Percentiles rank a stretch among this genome's conserved stretches.
phyloP scores from a whole-genome alignment of 1,140 invertebrate species.

The Pygmarrhopalites habei region DNA sequence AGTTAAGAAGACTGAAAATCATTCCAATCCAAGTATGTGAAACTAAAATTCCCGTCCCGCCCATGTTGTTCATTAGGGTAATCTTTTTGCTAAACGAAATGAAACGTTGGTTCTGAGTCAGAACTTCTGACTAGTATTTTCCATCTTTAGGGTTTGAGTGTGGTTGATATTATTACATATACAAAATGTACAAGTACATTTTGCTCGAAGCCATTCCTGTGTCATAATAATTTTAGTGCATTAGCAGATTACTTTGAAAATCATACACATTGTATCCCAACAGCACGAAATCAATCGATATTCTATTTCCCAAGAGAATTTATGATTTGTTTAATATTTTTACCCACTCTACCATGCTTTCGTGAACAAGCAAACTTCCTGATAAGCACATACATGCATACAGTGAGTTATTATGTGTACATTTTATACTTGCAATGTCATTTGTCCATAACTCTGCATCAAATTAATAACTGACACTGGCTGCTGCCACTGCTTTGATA shows the following conservation, averaged over 20 bases:
- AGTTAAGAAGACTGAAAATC: constrained; percentile 35
- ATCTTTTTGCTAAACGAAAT: background rate
- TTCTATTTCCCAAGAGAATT: too few species aligned
- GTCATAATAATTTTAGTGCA: background rate
- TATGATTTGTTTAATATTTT: too few species aligned
- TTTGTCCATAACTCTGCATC: too few species aligned
- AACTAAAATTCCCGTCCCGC: constrained; percentile 25
- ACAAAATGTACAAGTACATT: background rate
- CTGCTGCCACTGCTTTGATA: too few species aligned
- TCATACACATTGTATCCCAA: background rate
- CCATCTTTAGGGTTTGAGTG: too few species aligned
- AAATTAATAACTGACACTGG: too few species aligned
- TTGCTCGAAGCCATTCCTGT: background rate
- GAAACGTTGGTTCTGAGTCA: background rate
- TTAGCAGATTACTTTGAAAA: background rate
- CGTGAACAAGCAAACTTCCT: too few species aligned
- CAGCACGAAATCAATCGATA: background rate
- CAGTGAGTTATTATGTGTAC: too few species aligned
- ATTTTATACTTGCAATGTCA: too few species aligned
- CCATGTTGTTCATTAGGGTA: constrained; percentile 18
- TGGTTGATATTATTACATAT: too few species aligned
- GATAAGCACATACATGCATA: too few species aligned
- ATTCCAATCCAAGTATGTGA: constrained; percentile 28
- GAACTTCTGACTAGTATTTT: background rate
- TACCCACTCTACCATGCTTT: too few species aligned